Percentiles rank a stretch among this genome's conserved stretches.
phyloP scores from a whole-genome alignment of 2,113 vertebrate genomes.

The Bambusicola thoracicus region DNA sequence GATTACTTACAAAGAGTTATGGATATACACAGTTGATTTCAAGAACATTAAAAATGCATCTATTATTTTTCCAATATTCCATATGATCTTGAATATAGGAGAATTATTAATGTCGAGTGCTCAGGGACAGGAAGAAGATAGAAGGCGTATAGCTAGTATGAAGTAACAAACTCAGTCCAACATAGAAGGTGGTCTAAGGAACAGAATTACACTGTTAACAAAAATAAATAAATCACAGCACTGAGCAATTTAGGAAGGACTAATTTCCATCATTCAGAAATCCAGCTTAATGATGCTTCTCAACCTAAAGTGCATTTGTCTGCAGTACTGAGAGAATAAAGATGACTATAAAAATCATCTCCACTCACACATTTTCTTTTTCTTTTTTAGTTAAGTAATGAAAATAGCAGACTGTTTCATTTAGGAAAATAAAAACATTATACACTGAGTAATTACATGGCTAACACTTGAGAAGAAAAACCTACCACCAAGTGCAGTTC shows the following conservation, averaged over 20 bases:
- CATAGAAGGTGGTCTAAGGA: neutral
- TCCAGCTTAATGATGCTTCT: neutral
- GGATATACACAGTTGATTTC: neutral
- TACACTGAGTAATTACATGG: neutral
- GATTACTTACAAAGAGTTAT: neutral
- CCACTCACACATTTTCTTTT: neutral
- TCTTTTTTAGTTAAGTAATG: neutral
- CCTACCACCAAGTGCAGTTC: neutral
- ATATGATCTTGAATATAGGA: neutral
- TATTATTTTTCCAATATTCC: neutral
- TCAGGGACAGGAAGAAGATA: neutral
- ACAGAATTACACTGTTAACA: neutral
- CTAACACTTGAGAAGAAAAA: neutral
- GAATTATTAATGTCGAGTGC: neutral
- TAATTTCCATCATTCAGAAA: neutral
- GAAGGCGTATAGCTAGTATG: neutral
- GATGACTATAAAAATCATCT: neutral
- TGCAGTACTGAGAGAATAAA: neutral
- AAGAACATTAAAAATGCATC: neutral
- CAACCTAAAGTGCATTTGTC: neutral
- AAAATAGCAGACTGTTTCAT: neutral
- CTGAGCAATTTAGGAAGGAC: neutral
- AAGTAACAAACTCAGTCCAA: neutral
- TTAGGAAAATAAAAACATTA: slow-evolving; percentile 2
- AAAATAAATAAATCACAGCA: neutral